phyloP scores from a whole-genome alignment of 2,113 vertebrate genomes.

The Rhinogobius similis region DNA sequence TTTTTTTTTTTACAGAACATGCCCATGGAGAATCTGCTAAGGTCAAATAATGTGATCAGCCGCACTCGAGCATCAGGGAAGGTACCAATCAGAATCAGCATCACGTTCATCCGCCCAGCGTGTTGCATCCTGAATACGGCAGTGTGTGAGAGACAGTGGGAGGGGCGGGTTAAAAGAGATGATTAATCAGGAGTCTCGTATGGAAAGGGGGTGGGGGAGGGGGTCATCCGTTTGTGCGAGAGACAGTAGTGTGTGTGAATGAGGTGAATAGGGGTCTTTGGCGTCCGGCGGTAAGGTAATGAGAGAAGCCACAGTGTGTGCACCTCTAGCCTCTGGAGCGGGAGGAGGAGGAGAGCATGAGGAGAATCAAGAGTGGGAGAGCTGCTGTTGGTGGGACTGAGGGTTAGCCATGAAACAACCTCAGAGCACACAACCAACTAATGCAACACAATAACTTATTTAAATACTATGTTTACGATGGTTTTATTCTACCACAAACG shows the following conservation, averaged over 20 bases:
- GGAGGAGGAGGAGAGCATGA: constrained; percentile 47
- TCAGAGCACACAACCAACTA: constrained; percentile 20
- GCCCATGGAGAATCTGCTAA: background rate
- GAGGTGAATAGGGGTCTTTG: constrained; percentile 56
- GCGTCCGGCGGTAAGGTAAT: constrained; percentile 63
- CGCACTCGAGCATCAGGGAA: constrained; percentile 8
- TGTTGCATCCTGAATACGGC: constrained; percentile 19
- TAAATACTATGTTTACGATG: background rate
- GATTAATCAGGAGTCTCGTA: constrained; percentile 45
- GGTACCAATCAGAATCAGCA: constrained; percentile 48
- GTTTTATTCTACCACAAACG: background rate
- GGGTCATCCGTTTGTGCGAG: constrained; percentile 1
- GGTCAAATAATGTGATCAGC: constrained; percentile 25
- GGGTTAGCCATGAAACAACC: constrained; percentile 57
- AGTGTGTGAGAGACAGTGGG: background rate
- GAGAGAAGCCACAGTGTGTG: constrained; percentile 62
- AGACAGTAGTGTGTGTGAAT: constrained; percentile 20
- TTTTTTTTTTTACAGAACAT: background rate
- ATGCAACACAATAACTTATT: background rate
- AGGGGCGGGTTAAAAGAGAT: constrained; percentile 49
- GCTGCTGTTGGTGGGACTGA: constrained; percentile 49
- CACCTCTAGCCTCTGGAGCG: constrained; percentile 67
- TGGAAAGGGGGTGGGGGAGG: background rate
- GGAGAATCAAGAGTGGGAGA: constrained; percentile 57
- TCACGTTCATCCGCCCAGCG: constrained; percentile 41